phyloP scores from a whole-genome alignment of 2,797 vertebrate genomes.

The Aphelocoma californica region DNA sequence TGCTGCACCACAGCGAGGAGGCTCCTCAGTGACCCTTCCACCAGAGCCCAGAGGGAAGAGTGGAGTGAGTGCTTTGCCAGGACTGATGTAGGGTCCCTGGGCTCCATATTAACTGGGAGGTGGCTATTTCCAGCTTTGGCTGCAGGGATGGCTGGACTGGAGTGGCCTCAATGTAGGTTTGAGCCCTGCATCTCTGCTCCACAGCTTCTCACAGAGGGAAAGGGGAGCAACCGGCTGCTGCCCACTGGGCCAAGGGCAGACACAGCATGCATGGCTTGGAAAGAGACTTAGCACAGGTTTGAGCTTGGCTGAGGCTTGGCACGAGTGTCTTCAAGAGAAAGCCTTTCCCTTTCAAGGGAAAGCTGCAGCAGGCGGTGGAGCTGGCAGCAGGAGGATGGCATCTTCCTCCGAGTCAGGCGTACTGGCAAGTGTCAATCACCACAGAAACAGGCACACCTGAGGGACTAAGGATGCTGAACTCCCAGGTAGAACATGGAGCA shows the following conservation, averaged over 20 bases:
- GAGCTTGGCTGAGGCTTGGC: neutral
- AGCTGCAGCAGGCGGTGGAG: neutral
- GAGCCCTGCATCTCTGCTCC: neutral
- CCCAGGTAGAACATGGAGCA: rapidly evolving
- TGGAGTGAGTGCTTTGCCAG: neutral
- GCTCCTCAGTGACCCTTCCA: neutral
- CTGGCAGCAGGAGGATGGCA: neutral
- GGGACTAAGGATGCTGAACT: neutral
- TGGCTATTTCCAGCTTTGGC: neutral
- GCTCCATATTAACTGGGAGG: neutral
- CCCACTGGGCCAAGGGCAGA: neutral
- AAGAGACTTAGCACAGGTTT: neutral
- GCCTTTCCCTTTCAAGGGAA: no score
- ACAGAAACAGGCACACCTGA: neutral
- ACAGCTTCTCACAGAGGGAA: neutral
- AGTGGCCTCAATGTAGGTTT: rapidly evolving
- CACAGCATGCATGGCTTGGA: rapidly evolving
- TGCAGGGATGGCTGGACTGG: neutral
- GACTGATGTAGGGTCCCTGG: neutral
- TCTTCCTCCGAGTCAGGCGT: neutral
- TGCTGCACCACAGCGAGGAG: rapidly evolving
- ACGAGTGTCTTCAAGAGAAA: neutral
- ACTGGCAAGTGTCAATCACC: neutral
- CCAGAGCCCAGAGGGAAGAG: neutral
- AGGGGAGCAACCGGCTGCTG: neutral